phyloP scores from a whole-genome alignment of 2,113 vertebrate species.

The Cheirogaleus medius region DNA sequence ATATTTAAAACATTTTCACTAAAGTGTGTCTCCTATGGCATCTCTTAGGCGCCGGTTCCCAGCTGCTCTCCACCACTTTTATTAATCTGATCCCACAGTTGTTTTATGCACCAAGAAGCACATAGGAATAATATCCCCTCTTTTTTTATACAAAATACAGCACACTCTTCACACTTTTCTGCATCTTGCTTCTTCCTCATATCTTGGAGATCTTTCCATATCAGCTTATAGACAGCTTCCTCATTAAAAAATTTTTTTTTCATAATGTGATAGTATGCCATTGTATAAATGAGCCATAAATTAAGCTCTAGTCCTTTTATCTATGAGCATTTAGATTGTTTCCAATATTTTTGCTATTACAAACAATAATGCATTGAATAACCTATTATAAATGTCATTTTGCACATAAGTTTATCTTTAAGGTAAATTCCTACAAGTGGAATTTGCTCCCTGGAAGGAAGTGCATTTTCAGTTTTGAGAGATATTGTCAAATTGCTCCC shows the following conservation, averaged over 20 bases:
- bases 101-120: background rate
- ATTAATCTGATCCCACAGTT: background rate
- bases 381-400: background rate
- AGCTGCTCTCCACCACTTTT: background rate
- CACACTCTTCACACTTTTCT: background rate
- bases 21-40: background rate
- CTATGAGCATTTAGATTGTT: background rate
- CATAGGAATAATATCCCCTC: background rate
- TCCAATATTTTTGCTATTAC: constrained; percentile 3
- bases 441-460: background rate
- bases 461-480: background rate
- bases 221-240: background rate
- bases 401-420: background rate
- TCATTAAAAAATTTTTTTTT: background rate
- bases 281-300: background rate
- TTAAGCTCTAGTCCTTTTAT: constrained; percentile 7
- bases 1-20: background rate
- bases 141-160: background rate
- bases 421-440: constrained; percentile 19
- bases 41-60: background rate
- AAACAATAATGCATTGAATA: background rate
- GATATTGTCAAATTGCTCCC: background rate
- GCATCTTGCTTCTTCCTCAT: background rate
- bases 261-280: background rate
- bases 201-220: background rate